Evolutionary conservation across 2,888 invertebrate species (phyloP), one percentile per base, ranked within the genome.

Genomic region (Agonopterix arenella): DNA sequence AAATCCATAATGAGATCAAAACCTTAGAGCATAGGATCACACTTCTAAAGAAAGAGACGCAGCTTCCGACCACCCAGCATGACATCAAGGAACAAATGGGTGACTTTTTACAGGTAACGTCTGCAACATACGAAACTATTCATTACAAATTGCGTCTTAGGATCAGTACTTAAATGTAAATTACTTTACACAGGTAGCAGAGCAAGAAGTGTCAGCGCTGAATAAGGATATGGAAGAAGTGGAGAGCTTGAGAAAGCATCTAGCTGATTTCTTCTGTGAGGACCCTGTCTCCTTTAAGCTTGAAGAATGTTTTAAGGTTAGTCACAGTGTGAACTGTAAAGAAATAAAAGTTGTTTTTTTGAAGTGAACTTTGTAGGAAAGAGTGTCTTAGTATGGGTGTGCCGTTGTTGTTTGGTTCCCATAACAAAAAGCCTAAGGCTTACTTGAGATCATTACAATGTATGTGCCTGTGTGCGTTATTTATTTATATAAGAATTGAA

Each of bases 181-280:
- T 18, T 2, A 18, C 18, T 18, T 18, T 18, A 3, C 44, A 7
- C 64, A 94, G 93, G 92, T 93, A 70, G 96, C 97, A 8, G 94
- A 94, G 69, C 90, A 92, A 62, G 96, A 96, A 77, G 93, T 97
- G 48, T 84, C 92, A 8, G 93, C 93, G 40, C 83, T 97, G 42
- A 94, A 96, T 70, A 91, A 93, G 49, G 95, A 94, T 60, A 93
- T 97, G 92, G 92, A 93, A 52, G 94, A 96, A 66, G 92, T 98
- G 13, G 97, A 97, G 61, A 90, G 90, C 11, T 92, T 96, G 52
- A 91, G 97, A 36, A 92, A 92, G 57, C 94, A 96, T 55, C 88
- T 98, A 41, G 93, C 97, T 0, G 95, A 96, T 48, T 98, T 98
- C 85, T 98, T 98, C 84, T 98, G 98, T 79, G 98, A 98, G 79